Evolutionary conservation across 2,888 invertebrate species (phyloP).

Genomic region (Erebia ligea): DNA sequence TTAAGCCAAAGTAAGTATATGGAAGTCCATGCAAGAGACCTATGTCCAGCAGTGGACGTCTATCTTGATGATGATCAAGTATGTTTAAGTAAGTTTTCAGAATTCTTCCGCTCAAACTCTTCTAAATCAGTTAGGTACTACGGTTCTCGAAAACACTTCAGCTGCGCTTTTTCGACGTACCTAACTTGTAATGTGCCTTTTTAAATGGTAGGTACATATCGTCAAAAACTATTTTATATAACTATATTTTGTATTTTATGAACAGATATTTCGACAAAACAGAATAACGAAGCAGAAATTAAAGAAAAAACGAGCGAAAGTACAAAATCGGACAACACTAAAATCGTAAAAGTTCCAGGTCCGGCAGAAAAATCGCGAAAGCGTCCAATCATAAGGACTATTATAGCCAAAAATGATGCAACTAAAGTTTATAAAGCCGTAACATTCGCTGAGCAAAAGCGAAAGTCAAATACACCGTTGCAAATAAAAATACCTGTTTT

Average conservation of each 20-base stretch:
- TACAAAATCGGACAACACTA: neutral
- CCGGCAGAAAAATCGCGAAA: conserved; percentile 1
- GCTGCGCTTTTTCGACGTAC: no score
- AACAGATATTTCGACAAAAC: conserved; percentile 14
- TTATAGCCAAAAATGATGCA: conserved; percentile 48
- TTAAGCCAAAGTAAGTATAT: no score
- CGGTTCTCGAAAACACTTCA: no score
- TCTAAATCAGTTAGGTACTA: no score
- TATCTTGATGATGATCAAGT: no score
- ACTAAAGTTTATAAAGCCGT: conserved; percentile 58
- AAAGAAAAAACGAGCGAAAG: conserved; percentile 2
- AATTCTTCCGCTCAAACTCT: neutral
- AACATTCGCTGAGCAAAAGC: conserved; percentile 55
- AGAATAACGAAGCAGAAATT: neutral
- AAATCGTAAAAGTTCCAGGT: neutral
- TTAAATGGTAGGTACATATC: no score
- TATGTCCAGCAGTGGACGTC: no score
- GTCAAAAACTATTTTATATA: neutral
- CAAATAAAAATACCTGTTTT: conserved; percentile 55
- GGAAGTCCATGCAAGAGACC: no score
- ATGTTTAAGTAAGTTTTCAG: neutral
- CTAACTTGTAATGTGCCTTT: no score
- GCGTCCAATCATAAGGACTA: conserved; percentile 54
- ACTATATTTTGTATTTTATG: neutral
- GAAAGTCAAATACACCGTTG: conserved; percentile 32